Conservation (phyloP, 2,888 invertebrate species). For the Drosophila meridionalis region DNA sequence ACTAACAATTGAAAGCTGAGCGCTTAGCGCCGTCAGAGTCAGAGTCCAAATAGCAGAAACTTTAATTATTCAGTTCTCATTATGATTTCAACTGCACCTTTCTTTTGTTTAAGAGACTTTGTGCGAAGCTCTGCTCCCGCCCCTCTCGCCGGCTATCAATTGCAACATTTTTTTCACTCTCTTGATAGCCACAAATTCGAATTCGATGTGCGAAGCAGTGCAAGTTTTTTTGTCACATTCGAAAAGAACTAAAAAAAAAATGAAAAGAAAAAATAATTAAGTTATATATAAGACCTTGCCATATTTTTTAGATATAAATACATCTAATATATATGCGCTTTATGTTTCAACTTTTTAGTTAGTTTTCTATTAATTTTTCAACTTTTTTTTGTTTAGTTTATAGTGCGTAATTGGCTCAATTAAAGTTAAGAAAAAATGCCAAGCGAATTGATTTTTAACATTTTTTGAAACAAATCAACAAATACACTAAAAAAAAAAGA, state of each 20-base stretch:
- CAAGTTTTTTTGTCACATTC: constrained; percentile 83
- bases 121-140: constrained; percentile 23
- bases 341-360: constrained; percentile 26
- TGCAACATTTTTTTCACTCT: constrained; percentile 3
- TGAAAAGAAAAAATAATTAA: constrained; percentile 5
- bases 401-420: constrained; percentile 74
- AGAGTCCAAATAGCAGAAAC: constrained; percentile 10
- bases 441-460: constrained; percentile 82
- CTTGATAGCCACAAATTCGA: constrained; percentile 43
- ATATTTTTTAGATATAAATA: constrained; percentile 20
- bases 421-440: constrained; percentile 50
- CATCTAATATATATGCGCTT: constrained; percentile 26
- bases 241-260: constrained; percentile 17
- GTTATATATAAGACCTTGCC: constrained; percentile 6
- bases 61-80: constrained; percentile 40
- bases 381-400: constrained; percentile 76
- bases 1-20: constrained; percentile 50
- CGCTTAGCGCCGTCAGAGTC: constrained; percentile 27
- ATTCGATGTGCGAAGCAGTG: constrained; percentile 81
- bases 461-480: constrained; percentile 75
- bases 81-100: constrained; percentile 71
- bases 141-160: constrained; percentile 36
- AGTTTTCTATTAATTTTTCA: constrained; percentile 34
- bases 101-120: constrained; percentile 49
- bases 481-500: constrained; percentile 34